Conservation (phyloP, 2,888 invertebrate genomes). For the Poecilobothrus nobilitatus region DNA sequence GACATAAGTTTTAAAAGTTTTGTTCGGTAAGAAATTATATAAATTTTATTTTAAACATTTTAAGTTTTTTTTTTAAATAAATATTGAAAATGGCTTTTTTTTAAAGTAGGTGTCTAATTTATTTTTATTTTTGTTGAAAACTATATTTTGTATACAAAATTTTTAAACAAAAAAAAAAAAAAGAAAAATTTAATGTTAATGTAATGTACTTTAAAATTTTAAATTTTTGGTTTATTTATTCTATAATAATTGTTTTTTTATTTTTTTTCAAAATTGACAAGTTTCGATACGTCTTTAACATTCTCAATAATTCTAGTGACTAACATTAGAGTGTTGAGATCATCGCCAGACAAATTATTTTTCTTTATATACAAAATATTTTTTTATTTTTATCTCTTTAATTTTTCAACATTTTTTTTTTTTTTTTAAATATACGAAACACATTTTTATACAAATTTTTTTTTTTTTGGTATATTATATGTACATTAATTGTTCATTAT, state of each 20-base stretch:
- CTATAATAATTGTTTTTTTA: not conserved
- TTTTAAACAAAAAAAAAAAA: too few relatives aligned
- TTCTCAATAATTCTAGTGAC: conserved; percentile 7
- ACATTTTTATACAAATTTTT: too few relatives aligned
- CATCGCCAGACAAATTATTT: conserved; percentile 9
- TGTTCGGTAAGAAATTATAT: too few relatives aligned
- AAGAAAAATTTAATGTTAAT: not conserved
- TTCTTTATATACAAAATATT: not conserved
- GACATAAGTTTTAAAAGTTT: not conserved
- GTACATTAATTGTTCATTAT: too few relatives aligned
- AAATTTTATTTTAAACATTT: too few relatives aligned
- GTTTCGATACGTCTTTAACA: not conserved
- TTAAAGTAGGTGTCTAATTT: not conserved
- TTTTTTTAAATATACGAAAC: too few relatives aligned
- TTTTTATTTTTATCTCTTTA: too few relatives aligned
- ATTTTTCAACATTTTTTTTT: too few relatives aligned
- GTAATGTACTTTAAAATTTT: not conserved
- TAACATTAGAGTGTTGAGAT: conserved; percentile 8
- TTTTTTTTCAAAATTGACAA: not conserved
- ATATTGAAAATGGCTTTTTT: not conserved
- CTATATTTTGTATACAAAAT: too few relatives aligned
- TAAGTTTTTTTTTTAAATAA: not conserved
- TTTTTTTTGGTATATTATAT: too few relatives aligned
- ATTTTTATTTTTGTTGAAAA: too few relatives aligned
- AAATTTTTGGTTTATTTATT: not conserved